These are phyloP conservation scores for Cydia amplana DNA, from an alignment of 1,140 invertebrate species.

Conservation along the genomic window DNA sequence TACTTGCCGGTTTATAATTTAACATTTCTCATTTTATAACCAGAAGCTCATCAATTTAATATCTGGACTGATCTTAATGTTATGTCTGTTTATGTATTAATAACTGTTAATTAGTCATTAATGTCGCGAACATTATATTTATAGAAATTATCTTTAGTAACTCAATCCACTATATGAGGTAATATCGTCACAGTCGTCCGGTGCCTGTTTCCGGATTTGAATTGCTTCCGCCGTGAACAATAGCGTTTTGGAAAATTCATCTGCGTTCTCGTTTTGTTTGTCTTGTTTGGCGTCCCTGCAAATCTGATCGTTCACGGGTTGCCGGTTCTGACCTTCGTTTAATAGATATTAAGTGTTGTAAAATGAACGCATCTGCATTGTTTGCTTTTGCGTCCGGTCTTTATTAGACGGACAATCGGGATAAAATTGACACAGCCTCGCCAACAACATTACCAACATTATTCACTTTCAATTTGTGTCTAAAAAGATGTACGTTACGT, in stretches of 20 bases:
- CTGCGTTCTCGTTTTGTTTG: slow-evolving; percentile 33
- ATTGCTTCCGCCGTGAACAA: slow-evolving; percentile 52
- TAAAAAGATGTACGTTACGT: too few species aligned
- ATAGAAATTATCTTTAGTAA: neutral
- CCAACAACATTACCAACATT: too few species aligned
- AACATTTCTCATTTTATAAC: neutral
- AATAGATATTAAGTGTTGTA: slow-evolving; percentile 21
- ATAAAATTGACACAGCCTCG: neutral
- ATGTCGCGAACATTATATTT: slow-evolving; percentile 3
- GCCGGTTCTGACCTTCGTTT: slow-evolving; percentile 27
- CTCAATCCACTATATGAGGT: slow-evolving; percentile 45
- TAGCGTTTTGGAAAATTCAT: slow-evolving; percentile 47
- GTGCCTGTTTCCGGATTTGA: slow-evolving; percentile 53
- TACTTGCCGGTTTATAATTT: neutral
- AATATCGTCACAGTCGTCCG: slow-evolving; percentile 46
- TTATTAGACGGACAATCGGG: neutral
- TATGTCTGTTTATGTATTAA: neutral
- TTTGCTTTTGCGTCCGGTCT: slow-evolving; percentile 17
- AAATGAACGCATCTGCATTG: slow-evolving; percentile 18
- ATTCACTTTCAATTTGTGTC: too few species aligned
- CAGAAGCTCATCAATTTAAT: neutral
- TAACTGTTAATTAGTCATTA: neutral
- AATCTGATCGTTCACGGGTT: slow-evolving; percentile 30
- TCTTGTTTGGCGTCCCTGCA: slow-evolving; percentile 38
- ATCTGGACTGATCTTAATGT: slow-evolving; percentile 1